Evolutionary conservation across 2,113 vertebrate genomes (phyloP).

Genomic region (Sylvia atricapilla): DNA sequence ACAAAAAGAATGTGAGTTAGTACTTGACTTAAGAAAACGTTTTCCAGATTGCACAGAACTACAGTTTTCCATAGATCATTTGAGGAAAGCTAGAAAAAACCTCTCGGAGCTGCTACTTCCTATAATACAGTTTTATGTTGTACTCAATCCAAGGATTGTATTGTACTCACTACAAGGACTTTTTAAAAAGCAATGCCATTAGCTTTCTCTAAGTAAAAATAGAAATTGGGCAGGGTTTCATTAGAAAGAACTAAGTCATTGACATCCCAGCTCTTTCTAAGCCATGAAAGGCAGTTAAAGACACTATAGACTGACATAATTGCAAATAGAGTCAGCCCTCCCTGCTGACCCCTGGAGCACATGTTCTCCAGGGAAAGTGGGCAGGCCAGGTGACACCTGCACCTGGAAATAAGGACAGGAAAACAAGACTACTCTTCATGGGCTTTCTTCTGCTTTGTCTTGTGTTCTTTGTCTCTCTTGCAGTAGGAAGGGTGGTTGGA

Average conservation of each 20-base stretch:
- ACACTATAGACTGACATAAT: background rate
- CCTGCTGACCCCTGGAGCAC: background rate
- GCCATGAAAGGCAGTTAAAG: background rate
- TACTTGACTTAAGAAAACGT: background rate
- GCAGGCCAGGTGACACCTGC: background rate
- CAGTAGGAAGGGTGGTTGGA: rapidly evolving
- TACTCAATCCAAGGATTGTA: no score
- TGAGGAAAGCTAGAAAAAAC: background rate
- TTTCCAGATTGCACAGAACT: background rate
- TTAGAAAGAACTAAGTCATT: background rate
- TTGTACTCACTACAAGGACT: background rate
- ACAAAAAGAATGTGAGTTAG: background rate
- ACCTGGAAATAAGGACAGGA: background rate
- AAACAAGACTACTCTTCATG: rapidly evolving
- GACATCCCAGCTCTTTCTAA: background rate
- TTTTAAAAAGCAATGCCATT: background rate
- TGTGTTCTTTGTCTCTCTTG: background rate
- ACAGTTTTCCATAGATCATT: background rate
- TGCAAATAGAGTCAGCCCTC: background rate
- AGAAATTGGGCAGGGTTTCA: background rate
- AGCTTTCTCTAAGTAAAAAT: background rate
- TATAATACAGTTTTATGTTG: background rate
- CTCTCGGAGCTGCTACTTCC: background rate
- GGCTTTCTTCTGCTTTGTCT: rapidly evolving
- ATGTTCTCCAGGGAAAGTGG: background rate